Evolutionary conservation across 2,113 vertebrate species (phyloP), one percentile per base, ranked within the genome.

Genomic region (Nerophis ophidion): DNA sequence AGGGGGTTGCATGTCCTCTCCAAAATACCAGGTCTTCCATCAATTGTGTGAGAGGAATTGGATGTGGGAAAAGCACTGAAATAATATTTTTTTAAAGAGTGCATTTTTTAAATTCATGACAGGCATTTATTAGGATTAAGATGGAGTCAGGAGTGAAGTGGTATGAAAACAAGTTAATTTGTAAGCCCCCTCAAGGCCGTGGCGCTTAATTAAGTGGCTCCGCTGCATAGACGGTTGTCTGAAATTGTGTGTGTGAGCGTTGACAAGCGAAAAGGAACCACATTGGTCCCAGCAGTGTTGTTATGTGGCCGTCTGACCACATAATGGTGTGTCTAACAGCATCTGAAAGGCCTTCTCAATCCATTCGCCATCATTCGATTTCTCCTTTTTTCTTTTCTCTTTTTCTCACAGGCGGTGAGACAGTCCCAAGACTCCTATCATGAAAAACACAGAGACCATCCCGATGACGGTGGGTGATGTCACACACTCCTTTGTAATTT

Each of bases 381-480:
- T 45, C 35, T n/a, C 10, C 0, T 58, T 44, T 42, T 66, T 49
- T 36, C 7, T 46, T 38, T 4, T 35, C 48, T 48, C 38, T 68
- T 35, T 49, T 48, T 33, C 57, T 63, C 5, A 75, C 71, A 98
- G 96, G 92, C 91, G 90, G 89, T 85, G 83, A 93, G 96, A 89
- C 93, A 92, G 89, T 90, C 88, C 72, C 95, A 92, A 86, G 97
- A 98, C 77, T 86, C 92, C 59, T 98, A 97, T 86, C 96, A 98
- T 35, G 95, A 98, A 87, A 97, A 99, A 89, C 90, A 92, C 92
- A 92, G 94, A 92, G 93, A 96, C 38, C 95, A 93, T 82, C 65
- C 84, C 0, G 96, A 98, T 19, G 95, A 98, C 66, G 95, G 97
- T 99, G 90, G 96, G 89, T 85, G 68, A 75, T 61, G 45, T 35